These are phyloP conservation scores for Xiphias gladius DNA, from an alignment of 2,113 vertebrate genomes.

Conservation along the genomic window DNA sequence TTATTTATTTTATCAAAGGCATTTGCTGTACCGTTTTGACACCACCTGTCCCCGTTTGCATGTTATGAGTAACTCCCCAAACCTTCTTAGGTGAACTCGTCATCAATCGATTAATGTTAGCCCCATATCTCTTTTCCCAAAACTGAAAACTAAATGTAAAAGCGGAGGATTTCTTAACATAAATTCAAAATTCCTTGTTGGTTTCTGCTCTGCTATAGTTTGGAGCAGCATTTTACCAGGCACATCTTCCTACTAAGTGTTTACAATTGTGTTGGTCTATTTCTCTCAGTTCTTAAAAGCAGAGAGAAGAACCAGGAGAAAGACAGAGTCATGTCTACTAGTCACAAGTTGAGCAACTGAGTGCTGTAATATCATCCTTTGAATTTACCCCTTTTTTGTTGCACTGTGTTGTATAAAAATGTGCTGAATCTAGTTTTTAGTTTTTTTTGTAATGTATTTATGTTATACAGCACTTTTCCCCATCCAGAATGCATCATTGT, in stretches of 20 bases:
- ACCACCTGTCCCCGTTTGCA: neutral
- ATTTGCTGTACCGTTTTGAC: neutral
- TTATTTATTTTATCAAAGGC: neutral
- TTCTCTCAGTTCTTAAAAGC: constrained; percentile 12
- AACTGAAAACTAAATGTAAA: constrained; percentile 17
- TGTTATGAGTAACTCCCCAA: neutral
- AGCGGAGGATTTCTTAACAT: neutral
- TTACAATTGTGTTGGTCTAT: constrained; percentile 62
- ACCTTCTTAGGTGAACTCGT: neutral
- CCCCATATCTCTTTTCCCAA: neutral
- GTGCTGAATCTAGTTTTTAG: constrained; percentile 82
- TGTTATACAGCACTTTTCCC: constrained; percentile 86
- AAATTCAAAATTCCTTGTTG: neutral
- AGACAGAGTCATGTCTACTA: constrained; percentile 22
- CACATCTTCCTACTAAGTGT: constrained; percentile 62
- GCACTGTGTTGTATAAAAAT: constrained; percentile 85
- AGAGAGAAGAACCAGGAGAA: constrained; percentile 11
- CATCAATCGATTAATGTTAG: neutral
- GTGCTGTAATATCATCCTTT: constrained; percentile 64
- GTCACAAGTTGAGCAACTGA: constrained; percentile 41
- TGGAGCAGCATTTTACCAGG: constrained; percentile 60
- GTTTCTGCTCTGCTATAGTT: constrained; percentile 53
- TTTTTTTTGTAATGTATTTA: constrained; percentile 85
- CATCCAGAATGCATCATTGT: constrained; percentile 56
- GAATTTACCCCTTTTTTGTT: constrained; percentile 70